Evolutionary conservation across 2,113 vertebrate genomes (phyloP), one percentile per base, ranked within the genome.

Genomic region (Caloenas nicobarica): DNA sequence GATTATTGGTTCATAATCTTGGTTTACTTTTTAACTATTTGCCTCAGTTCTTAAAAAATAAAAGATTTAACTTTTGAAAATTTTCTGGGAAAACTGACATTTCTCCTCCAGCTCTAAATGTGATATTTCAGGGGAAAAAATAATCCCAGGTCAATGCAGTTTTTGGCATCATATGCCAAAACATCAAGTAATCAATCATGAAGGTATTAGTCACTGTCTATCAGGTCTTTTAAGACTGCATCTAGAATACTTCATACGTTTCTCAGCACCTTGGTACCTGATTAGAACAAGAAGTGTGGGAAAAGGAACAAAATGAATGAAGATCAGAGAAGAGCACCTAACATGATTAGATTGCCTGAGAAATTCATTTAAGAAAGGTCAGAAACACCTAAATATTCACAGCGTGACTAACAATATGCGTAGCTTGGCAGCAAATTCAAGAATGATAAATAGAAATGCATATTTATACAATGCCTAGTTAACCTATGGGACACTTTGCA

Each of bases 151-250:
- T 91, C 57, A 95, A 54, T 57, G 36, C 7, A 82, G 12, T 42
- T 94, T 92, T 95, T 76, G 18, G 26, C 53, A 65, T 65, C 26
- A 31, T 82, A 79, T 54, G 34, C 33, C 71, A 85, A 81, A 96
- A 86, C 22, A 65, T 72, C 26, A 82, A 77, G 34, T 54, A 85
- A 89, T 82, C 54, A 72, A 60, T 95, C 62, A 57, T 25, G 29
- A 69, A 92, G 64, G 4, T 60, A 93, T 95, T 93, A 89, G 93
- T 91, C 70, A 76, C 48, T 82, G 50, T 90, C 78, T 86, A 57
- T 72, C 62, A 83, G n/a, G 21, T 42, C 79, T 88, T 16, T 71
- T 91, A 73, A 65, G 62, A 44, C 31, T 70, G 36, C 9, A 14
- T 72, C 21, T 81, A 44, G 50, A 93, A 93, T 82, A 82, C 1